Base-by-base conservation (phyloP, 2,888 invertebrate genomes). In the Drosophila recens region DNA sequence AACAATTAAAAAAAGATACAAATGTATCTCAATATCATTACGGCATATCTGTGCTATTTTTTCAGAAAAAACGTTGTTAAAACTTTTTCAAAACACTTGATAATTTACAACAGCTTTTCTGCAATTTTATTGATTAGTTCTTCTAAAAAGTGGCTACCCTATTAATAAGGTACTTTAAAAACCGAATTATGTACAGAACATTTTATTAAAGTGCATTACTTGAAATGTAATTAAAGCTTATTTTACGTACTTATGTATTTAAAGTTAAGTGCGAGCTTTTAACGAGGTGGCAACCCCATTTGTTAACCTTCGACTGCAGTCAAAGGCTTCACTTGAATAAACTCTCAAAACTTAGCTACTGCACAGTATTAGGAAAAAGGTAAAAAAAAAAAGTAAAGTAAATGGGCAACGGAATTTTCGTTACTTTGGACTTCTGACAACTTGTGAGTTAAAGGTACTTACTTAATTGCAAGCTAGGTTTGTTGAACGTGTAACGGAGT, bases 401-500 rank as follows among this genome's bases (percentile, higher is more conserved):
- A 23, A 20, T 15, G 30, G 48, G 9, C 15, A 30, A 48, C 48
- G n/a, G 15, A 46, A 3, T 27, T n/a, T 13, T n/a, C 9, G n/a
- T 6, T 3, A 46, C 9, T 4, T 30, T 30, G 4, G 13, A 48
- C 3, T 30, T 27, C 15, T 5, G 48, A 15, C 30, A 48, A 30
- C 15, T 48, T 9, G 46, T 48, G 30, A 30, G 15, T 49, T 23
- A 9, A 36, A 27, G 53, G 27, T 40, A n/a, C 52, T 38, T 23
- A 38, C 4, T 10, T 53, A 17, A 40, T 38, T 40, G 38, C 11
- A 13, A 27, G 23, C 15, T 52, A 11, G 30, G 11, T 30, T 40
- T 8, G 15, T 15, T 8, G 2, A n/a, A 56, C 43, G 17, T 20
- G 54, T 23, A 34, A 42, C 17, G 11, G 53, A 51, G 34, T 36